phyloP scores from a whole-genome alignment of 2,888 invertebrate genomes.

The Stenchaetothrips biformis region DNA sequence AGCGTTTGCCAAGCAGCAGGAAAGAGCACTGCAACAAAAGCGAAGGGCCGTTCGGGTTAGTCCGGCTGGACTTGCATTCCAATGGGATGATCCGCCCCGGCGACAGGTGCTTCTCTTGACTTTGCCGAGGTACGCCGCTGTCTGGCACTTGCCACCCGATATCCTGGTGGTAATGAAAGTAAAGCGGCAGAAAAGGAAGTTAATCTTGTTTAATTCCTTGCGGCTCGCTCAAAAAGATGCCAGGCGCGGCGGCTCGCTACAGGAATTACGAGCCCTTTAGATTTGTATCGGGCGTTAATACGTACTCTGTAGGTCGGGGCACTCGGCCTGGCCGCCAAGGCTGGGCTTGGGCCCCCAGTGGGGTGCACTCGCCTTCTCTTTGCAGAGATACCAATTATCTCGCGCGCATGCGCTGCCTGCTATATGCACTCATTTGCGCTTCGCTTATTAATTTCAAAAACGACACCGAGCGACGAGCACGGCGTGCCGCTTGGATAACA shows the following conservation, averaged over 20 bases:
- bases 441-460: slow-evolving; percentile 6
- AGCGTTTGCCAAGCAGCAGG: too few species aligned
- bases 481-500: too few species aligned
- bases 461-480: too few species aligned
- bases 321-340: not conserved
- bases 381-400: not conserved
- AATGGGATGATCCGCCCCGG: not conserved
- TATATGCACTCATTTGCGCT: not conserved
- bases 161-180: not conserved
- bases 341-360: not conserved
- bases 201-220: slow-evolving; percentile 20
- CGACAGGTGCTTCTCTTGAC: not conserved
- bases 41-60: too few species aligned
- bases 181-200: not conserved
- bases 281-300: slow-evolving; percentile 21
- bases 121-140: too few species aligned
- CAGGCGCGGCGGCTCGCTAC: not conserved
- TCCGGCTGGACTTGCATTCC: too few species aligned
- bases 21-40: too few species aligned
- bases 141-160: too few species aligned
- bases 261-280: slow-evolving; percentile 21
- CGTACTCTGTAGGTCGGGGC: not conserved
- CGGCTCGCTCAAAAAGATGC: slow-evolving; percentile 22
- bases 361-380: not conserved
- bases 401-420: slow-evolving; percentile 10